phyloP scores from a whole-genome alignment of 2,113 vertebrate species.

The Prionailurus bengalensis region DNA sequence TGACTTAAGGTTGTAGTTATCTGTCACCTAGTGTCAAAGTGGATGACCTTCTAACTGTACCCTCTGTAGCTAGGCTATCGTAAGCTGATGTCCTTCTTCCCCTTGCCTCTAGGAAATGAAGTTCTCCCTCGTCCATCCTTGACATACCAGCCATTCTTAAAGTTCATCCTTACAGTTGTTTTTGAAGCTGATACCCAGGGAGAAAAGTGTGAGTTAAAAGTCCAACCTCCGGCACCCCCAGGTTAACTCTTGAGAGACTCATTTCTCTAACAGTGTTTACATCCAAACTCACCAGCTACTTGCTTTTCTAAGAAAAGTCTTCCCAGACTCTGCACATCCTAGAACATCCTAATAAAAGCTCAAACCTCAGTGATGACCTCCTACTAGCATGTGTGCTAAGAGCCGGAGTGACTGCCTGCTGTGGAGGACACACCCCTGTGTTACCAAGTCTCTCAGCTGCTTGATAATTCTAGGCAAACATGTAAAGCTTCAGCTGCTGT shows the following conservation, averaged over 20 bases:
- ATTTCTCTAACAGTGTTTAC: background rate
- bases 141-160: background rate
- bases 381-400: background rate
- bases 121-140: background rate
- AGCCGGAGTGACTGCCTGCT: background rate
- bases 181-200: constrained; percentile 4
- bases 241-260: background rate
- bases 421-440: background rate
- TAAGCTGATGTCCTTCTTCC: background rate
- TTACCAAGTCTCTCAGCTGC: background rate
- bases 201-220: background rate
- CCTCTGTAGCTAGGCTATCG: background rate
- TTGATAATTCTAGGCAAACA: constrained; percentile 41
- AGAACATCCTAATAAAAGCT: background rate
- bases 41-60: background rate
- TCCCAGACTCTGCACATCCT: background rate
- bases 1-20: background rate
- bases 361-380: background rate
- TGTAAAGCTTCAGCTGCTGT: background rate
- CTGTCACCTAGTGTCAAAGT: background rate
- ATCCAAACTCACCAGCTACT: background rate
- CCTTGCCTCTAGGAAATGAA: background rate
- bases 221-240: background rate
- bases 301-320: background rate
- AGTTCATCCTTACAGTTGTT: background rate